A percentile compares a stretch with the other conserved stretches of the same genome.
phyloP scores from a whole-genome alignment of 2,888 invertebrate genomes.

The Meteorus colon region DNA sequence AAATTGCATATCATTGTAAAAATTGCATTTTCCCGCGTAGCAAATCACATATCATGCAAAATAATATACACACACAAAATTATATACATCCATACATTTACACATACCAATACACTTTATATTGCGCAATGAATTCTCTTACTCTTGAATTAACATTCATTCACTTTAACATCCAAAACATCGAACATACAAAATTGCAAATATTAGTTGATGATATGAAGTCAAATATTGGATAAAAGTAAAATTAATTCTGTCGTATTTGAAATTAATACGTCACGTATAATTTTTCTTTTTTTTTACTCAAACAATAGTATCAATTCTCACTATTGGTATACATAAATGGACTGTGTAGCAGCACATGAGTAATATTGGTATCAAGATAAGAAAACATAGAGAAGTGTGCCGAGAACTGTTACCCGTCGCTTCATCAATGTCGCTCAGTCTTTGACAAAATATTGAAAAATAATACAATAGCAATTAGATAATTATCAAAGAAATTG shows the following conservation, averaged over 20 bases:
- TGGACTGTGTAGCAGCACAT: not conserved
- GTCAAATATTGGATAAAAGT: not conserved
- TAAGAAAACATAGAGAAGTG: not conserved
- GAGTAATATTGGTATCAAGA: not conserved
- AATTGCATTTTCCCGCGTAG: not conserved
- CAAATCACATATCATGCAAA: slow-evolving; percentile 2
- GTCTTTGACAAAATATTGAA: not conserved
- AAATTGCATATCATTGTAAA: not conserved
- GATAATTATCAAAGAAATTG: not conserved
- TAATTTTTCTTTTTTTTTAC: too few species aligned
- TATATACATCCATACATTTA: not conserved
- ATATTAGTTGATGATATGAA: not conserved
- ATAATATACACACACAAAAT: not conserved
- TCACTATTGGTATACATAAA: slow-evolving; percentile 3
- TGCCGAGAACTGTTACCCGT: not conserved
- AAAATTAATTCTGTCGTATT: not conserved
- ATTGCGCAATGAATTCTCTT: slow-evolving; percentile 9
- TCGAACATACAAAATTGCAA: not conserved
- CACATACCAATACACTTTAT: not conserved
- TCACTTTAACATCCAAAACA: not conserved
- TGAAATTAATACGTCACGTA: too few species aligned
- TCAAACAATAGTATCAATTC: too few species aligned
- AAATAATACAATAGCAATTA: not conserved
- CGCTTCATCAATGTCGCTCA: not conserved
- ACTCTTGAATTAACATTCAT: not conserved